These are phyloP conservation scores for Zootermopsis nevadensis DNA, from an alignment of 2,888 invertebrate genomes.

Conservation along the genomic window DNA sequence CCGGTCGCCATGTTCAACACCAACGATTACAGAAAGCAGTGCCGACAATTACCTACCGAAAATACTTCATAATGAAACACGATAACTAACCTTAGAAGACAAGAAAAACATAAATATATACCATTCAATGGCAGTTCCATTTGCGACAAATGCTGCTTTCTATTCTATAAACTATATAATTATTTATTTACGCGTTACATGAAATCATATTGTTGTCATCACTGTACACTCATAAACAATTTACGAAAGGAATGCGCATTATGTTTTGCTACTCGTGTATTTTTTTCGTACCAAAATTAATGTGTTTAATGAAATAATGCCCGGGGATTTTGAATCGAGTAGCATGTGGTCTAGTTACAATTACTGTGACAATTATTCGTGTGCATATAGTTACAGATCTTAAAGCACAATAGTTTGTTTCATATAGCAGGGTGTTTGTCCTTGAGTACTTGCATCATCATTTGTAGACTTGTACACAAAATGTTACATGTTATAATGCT, in stretches of 20 bases:
- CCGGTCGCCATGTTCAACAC: too few relatives aligned
- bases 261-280: conserved; percentile 13
- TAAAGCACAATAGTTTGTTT: neutral
- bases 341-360: conserved; percentile 3
- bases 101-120: too few relatives aligned
- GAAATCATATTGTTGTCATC: neutral
- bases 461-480: neutral
- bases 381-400: neutral
- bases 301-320: conserved; percentile 24
- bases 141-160: too few relatives aligned
- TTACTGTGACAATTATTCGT: neutral
- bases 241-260: conserved; percentile 23
- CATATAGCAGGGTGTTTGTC: neutral
- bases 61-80: too few relatives aligned
- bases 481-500: neutral
- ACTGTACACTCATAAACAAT: conserved; percentile 11
- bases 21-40: too few relatives aligned
- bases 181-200: neutral
- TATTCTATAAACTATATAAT: neutral
- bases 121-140: too few relatives aligned
- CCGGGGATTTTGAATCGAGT: conserved; percentile 31
- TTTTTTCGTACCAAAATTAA: neutral
- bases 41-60: too few relatives aligned
- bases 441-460: neutral
- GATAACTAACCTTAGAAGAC: too few relatives aligned